phyloP scores from a whole-genome alignment of 1,140 invertebrate species.

The Apis laboriosa region DNA sequence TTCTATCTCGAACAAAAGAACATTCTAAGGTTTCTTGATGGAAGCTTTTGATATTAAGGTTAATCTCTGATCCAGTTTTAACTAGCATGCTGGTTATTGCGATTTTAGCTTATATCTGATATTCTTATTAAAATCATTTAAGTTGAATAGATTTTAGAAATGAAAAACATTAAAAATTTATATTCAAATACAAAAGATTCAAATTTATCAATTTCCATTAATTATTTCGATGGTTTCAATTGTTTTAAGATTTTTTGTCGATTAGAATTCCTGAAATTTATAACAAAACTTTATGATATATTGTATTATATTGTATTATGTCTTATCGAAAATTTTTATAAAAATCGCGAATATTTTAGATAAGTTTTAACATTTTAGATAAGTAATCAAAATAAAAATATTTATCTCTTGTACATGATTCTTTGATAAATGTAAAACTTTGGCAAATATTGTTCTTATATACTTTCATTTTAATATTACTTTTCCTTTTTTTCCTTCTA shows the following conservation, averaged over 20 bases:
- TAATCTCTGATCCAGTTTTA: constrained; percentile 65
- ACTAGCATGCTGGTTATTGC: not conserved
- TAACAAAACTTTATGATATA: not conserved
- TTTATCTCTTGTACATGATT: no score
- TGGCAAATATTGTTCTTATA: not conserved
- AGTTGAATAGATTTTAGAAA: not conserved
- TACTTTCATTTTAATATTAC: not conserved
- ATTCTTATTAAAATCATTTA: not conserved
- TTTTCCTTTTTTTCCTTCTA: not conserved
- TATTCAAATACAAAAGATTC: no score
- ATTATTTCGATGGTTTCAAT: not conserved
- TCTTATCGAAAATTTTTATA: not conserved
- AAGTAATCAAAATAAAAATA: not conserved
- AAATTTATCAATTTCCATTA: not conserved
- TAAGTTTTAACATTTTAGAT: not conserved
- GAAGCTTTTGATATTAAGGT: constrained; percentile 68
- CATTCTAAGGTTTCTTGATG: constrained; percentile 60
- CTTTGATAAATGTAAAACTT: not conserved
- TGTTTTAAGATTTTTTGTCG: not conserved
- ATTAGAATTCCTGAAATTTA: not conserved
- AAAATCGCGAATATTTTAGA: no score
- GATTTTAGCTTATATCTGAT: not conserved
- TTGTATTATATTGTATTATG: not conserved
- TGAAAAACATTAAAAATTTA: not conserved
- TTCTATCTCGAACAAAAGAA: constrained; percentile 25